Percentiles rank a stretch among this genome's conserved stretches.
phyloP scores from a whole-genome alignment of 2,888 invertebrate genomes.

The Choristoneura rosaceana region DNA sequence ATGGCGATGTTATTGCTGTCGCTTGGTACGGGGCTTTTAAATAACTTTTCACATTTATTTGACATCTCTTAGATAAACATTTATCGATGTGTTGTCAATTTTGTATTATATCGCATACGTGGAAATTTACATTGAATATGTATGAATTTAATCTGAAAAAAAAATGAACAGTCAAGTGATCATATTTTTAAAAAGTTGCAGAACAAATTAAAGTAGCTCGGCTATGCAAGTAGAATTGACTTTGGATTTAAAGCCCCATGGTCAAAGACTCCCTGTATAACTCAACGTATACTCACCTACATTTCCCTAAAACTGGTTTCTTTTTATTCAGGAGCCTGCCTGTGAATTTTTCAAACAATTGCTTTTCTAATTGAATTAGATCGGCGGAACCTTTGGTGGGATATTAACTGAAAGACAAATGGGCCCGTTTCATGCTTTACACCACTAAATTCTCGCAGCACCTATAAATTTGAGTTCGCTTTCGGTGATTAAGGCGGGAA shows the following conservation, averaged over 20 bases:
- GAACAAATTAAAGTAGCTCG: too few species aligned
- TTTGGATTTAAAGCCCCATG: background rate
- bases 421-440: constrained; percentile 70
- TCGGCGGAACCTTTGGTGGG: constrained; percentile 61
- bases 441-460: constrained; percentile 69
- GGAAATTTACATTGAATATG: too few species aligned
- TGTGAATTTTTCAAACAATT: constrained; percentile 39
- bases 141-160: too few species aligned
- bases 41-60: too few species aligned
- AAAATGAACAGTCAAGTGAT: too few species aligned
- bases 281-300: background rate
- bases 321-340: constrained; percentile 9
- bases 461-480: constrained; percentile 55
- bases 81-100: too few species aligned
- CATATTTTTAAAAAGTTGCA: too few species aligned
- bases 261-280: background rate
- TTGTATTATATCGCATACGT: too few species aligned
- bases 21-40: too few species aligned
- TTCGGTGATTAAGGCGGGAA: constrained; percentile 42
- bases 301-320: constrained; percentile 16
- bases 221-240: background rate
- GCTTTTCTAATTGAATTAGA: constrained; percentile 71
- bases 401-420: constrained; percentile 77
- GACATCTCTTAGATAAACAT: too few species aligned
- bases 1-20: too few species aligned